Evolutionary conservation across 2,888 invertebrate genomes (phyloP), one percentile per base, ranked within the genome.

Genomic region (Clepsis dumicolana): DNA sequence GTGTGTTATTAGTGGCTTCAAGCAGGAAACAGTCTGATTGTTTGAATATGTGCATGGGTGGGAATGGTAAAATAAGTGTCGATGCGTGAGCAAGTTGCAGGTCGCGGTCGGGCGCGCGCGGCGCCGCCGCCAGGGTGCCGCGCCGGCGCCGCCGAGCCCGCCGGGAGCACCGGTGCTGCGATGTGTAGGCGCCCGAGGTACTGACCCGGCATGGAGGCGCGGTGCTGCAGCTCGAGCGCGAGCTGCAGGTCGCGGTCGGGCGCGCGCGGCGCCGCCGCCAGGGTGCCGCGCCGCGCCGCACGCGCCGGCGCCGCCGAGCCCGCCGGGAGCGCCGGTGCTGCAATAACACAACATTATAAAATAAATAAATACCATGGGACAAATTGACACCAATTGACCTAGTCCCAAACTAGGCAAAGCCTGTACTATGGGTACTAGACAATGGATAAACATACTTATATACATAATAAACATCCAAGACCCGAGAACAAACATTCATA

Each of bases 141-240:
- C 32, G 32, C 32, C 32, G 32, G 32, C 16, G 3, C 41, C n/a
- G 2, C 1, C 4, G n/a, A 4, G 2, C 41, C 5, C n/a, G n/a
- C 41, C 4, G 16, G n/a, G n/a, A n/a, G n/a, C n/a, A n/a, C n/a
- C n/a, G n/a, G n/a, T n/a, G n/a, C n/a, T n/a, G n/a, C n/a, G n/a
- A n/a, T 5, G 2, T 5, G 4, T 4, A 2, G 16, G n/a, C 1
- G 41, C 0, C 1, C 0, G 5, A 2, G 25, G 32, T 12, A 65
- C 70, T 60, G 16, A 78, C 80, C 77, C 5, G 80, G 77, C 75
- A 77, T 74, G 52, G 80, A 79, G 65, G 75, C 73, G 25, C 79
- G 72, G 41, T 77, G 75, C 10, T 72, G 69, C 66, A 75, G 27
- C 75, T 83, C 85, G 1, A 85, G 73, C 41, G 79, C 78, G 1